Evolutionary conservation across 2,888 invertebrate species (phyloP), one percentile per base, ranked within the genome.

Genomic region (Falcaria lacertinaria): DNA sequence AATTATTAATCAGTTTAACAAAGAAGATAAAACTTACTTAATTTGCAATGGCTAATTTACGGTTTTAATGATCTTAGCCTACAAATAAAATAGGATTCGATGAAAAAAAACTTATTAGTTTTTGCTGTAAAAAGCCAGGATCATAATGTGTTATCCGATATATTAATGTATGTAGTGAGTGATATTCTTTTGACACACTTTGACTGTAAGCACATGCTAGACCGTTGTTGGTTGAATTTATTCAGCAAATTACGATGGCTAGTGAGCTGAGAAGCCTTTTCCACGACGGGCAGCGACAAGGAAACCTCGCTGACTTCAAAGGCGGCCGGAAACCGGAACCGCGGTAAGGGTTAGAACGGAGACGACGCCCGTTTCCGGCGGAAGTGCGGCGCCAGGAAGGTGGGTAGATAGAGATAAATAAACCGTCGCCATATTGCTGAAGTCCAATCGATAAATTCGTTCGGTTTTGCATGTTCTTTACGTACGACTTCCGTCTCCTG

Each of bases 341-440:
- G 74, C 74, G 84, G 87, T 77, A 88, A 88, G 88, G 87, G 88
- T 87, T 89, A 84, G 77, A 80, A 71, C 83, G 83, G 85, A 83
- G 86, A 83, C 86, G 84, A 80, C 80, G 78, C 78, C 71, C 80
- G 84, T 82, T 86, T 88, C 88, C 87, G 82, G 65, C 80, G 87
- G 85, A 86, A 83, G 79, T 67, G 43, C 69, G 87, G 87, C 87
- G 87, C 89, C 87, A 88, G 86, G 84, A 84, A 87, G 86, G 81
- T 77, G 71, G 76, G 69, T 74, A 76, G 74, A 74, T 77, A 70
- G 60, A 68, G 65, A 85, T 84, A 87, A 87, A 86, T 85, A 85
- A 76, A 77, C 71, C 69, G 74, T 65, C 80, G 80, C 86, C 83
- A 86, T 87, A 82, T 82, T 87, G 86, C 78, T 74, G 78, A 77